Evolutionary conservation across 1,140 invertebrate species (phyloP).

Genomic region (Macrosteles quadrilineatus): DNA sequence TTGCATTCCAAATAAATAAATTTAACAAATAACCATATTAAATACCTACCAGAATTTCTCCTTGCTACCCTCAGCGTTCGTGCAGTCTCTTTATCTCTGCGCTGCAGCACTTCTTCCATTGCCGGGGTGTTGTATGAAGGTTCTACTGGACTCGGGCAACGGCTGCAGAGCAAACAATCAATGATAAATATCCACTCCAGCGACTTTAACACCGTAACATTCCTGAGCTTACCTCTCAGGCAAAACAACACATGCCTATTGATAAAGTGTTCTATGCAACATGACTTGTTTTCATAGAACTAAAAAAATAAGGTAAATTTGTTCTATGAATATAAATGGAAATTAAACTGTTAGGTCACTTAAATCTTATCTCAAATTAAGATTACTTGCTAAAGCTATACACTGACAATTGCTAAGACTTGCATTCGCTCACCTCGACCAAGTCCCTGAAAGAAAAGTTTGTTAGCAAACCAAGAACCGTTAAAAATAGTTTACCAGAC

Average conservation of each 20-base stretch:
- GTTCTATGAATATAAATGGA: not conserved
- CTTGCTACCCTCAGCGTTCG: not conserved
- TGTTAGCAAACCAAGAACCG: not conserved
- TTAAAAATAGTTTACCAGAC: not conserved
- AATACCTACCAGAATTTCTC: not conserved
- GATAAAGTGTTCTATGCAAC: not conserved
- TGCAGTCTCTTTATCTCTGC: not conserved
- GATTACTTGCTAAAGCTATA: too few species aligned
- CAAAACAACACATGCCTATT: too few species aligned
- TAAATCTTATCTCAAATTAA: too few species aligned
- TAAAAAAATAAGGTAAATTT: not conserved
- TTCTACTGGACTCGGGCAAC: slow-evolving; percentile 28
- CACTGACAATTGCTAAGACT: too few species aligned
- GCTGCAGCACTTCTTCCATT: slow-evolving; percentile 49
- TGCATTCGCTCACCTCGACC: slow-evolving; percentile 6
- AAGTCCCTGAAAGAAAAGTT: slow-evolving; percentile 11
- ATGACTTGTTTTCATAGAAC: not conserved
- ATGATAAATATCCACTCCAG: too few species aligned
- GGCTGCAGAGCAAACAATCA: slow-evolving; percentile 11
- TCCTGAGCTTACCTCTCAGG: too few species aligned
- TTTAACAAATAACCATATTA: too few species aligned
- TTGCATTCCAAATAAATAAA: too few species aligned
- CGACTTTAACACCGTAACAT: too few species aligned
- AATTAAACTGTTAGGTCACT: not conserved
- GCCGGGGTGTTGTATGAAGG: slow-evolving; percentile 48